Evolutionary conservation across 2,888 invertebrate species (phyloP).

Genomic region (Drosophila macrospina): DNA sequence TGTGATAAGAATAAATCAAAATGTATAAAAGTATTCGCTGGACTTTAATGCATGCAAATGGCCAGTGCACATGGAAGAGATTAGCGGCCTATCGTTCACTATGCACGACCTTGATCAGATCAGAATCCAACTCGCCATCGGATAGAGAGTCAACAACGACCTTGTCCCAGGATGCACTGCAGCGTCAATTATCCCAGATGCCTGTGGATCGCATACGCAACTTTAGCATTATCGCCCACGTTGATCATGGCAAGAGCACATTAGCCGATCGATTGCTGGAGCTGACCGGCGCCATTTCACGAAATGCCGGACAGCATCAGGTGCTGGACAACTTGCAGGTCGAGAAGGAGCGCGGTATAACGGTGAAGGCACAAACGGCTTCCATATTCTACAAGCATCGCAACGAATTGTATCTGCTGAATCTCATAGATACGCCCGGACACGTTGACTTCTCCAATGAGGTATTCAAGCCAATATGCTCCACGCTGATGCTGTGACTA

Average conservation of each 20-base stretch:
- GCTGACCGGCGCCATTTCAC: constrained; percentile 92
- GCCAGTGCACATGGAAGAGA: constrained; percentile 29
- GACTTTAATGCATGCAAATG: constrained; percentile 21
- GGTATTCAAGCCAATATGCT: constrained; percentile 86
- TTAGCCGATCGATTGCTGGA: constrained; percentile 98
- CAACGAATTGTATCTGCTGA: constrained; percentile 91
- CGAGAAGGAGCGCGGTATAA: constrained; percentile 98
- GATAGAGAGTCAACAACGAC: background rate
- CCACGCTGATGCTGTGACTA: background rate
- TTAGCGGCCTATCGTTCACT: constrained; percentile 32
- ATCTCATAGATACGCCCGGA: constrained; percentile 98
- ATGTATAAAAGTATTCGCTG: constrained; percentile 50
- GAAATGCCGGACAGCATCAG: constrained; percentile 89
- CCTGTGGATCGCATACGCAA: constrained; percentile 89
- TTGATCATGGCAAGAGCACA: constrained; percentile 99
- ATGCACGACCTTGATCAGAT: constrained; percentile 26
- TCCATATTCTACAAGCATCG: constrained; percentile 91
- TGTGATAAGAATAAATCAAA: constrained; percentile 24
- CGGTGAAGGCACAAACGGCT: constrained; percentile 98
- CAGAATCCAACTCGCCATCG: background rate
- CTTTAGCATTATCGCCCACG: constrained; percentile 99
- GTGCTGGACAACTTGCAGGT: constrained; percentile 92
- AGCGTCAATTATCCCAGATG: constrained; percentile 66
- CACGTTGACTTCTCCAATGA: constrained; percentile 99
- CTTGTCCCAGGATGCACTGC: constrained; percentile 42